phyloP scores from a whole-genome alignment of 2,797 vertebrate genomes.

The Cygnus olor region DNA sequence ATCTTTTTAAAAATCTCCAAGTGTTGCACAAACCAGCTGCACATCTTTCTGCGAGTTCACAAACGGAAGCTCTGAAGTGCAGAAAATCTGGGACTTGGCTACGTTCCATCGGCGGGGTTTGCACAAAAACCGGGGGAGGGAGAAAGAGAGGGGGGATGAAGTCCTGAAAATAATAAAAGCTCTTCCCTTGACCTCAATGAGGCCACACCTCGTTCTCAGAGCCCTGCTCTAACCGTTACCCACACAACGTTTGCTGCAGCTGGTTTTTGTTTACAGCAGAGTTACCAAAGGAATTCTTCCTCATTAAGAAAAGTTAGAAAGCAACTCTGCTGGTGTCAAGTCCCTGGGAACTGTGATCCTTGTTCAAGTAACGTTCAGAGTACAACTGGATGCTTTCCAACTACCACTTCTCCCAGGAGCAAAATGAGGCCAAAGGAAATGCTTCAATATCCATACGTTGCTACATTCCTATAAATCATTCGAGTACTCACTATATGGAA shows the following conservation, averaged over 20 bases:
- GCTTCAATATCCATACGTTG: background rate
- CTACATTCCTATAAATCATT: background rate
- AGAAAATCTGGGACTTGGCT: background rate
- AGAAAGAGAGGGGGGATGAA: background rate
- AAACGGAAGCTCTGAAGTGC: background rate
- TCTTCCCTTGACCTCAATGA: slow-evolving; percentile 11
- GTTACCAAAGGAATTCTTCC: slow-evolving; percentile 49
- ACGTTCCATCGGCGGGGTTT: background rate
- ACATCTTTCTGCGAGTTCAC: background rate
- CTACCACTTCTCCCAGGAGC: background rate
- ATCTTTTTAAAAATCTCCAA: background rate
- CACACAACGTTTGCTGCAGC: background rate
- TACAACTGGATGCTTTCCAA: slow-evolving; percentile 10
- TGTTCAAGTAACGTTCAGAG: accelerated
- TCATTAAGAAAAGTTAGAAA: slow-evolving; percentile 59
- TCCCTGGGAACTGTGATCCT: background rate
- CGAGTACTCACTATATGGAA: background rate
- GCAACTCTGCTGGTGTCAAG: slow-evolving; percentile 10
- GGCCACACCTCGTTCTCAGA: slow-evolving; percentile 14
- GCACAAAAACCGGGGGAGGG: background rate
- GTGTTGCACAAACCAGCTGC: background rate
- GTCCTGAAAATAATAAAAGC: background rate
- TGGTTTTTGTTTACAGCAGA: slow-evolving; percentile 41
- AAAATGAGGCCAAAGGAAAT: background rate
- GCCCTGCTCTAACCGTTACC: background rate